Base-by-base conservation (phyloP, 2,888 invertebrate species). In the Gisinianus flammeolus region DNA sequence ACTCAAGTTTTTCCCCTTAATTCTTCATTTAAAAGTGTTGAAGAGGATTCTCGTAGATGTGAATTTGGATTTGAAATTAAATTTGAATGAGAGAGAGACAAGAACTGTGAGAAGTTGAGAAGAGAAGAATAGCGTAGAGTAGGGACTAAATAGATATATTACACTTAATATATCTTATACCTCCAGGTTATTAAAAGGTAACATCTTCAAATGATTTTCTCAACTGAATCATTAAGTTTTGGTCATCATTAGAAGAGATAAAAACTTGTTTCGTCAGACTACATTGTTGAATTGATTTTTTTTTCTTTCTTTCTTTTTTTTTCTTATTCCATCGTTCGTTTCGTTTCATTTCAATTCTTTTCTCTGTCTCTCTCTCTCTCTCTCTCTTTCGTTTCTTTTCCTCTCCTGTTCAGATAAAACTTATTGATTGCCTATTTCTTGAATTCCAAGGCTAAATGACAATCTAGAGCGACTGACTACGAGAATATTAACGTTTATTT, bases 141-240 rank as follows among this genome's bases (percentile, higher is more conserved):
- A n/a, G n/a, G n/a, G n/a, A n/a, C n/a, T n/a, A n/a, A n/a, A n/a
- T n/a, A n/a, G n/a, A n/a, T n/a, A n/a, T n/a, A n/a, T n/a, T n/a
- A n/a, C n/a, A n/a, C n/a, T n/a, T n/a, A n/a, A n/a, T n/a, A n/a
- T n/a, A n/a, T n/a, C n/a, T n/a, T 62, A 70, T 70, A 69, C 76
- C 76, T 81, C 80, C 67, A 75, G 76, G 82, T 83, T 83, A 83
- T 83, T 82, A 82, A 82, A 83, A 82, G 79, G 81, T 77, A 77
- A 79, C 79, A 76, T 79, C 80, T 79, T 72, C 79, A 80, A 77
- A 80, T 71, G 73, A 79, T 81, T n/a, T n/a, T 78, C 72, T 69
- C 70, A 81, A 79, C 79, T 77, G 79, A 79, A 81, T 81, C 81
- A 75, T 80, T 80, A 79, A 79, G 74, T 81, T 81, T 81, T 77